Base-by-base conservation (phyloP, 2,888 invertebrate species). In the Diarsia brunnea region DNA sequence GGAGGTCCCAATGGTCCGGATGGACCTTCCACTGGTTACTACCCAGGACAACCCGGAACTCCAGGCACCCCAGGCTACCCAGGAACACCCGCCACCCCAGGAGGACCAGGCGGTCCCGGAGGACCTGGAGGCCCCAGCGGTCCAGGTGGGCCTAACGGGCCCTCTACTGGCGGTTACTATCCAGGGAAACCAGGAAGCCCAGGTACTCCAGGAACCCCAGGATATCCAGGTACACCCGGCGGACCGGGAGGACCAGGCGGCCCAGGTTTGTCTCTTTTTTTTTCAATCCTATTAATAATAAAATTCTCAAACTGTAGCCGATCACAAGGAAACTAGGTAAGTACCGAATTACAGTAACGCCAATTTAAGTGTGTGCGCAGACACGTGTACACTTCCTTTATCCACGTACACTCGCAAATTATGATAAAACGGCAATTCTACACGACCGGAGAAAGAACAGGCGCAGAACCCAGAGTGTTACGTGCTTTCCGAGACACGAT, bases 91-190 rank as follows among this genome's bases (percentile, higher is more conserved):
- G 87, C 85, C 11, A 68, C 69, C 0, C 90, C 91, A 21, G 89
- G 91, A 19, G 67, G 84, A 8, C 88, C 88, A 43, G 89, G 90
- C 1, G 85, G 87, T 1, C 89, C 90, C 0, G 92, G 90, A 19
- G 49, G 63, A 27, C 67, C 91, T 27, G 89, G 87, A 24, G 75
- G 88, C 3, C 89, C 80, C 2, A 49, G 61, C 4, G 74, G 79
- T 71, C 68, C 89, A 21, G 84, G 85, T 27, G 90, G 90, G 16
- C 95, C 95, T 21, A 91, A 82, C 4, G 91, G 90, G 49, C 90
- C 91, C 5, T 66, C 78, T 14, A 75, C 69, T 12, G 61, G 70
- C 53, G 89, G 86, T 73, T 91, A 81, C 27, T 84, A 85, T 60
- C 84, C 86, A 45, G 85, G 84, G 65, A 77, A 79, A 12, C 88